Conservation (phyloP, 2,888 invertebrate genomes). For the Thereva unica region DNA sequence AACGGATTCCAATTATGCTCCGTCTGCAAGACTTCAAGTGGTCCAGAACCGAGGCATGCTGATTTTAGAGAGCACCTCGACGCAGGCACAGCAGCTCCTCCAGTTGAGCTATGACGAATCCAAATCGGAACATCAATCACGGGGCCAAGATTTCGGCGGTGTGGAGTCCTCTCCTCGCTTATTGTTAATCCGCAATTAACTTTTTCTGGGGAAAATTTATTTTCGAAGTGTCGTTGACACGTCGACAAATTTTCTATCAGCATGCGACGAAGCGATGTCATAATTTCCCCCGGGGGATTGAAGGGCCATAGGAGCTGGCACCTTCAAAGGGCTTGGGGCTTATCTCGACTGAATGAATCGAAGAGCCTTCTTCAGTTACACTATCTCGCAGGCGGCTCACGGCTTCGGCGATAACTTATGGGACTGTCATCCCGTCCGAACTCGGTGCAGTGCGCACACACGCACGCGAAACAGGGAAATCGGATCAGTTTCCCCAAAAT, state of each 20-base stretch:
- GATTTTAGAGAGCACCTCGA: too few species aligned
- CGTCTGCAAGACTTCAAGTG: background rate
- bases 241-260: slow-evolving; percentile 30
- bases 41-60: too few species aligned
- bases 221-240: slow-evolving; percentile 14
- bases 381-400: background rate
- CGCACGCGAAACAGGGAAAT: background rate
- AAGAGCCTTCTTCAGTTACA: slow-evolving; percentile 16
- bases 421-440: background rate
- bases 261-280: slow-evolving; percentile 19
- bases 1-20: background rate
- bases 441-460: too few species aligned
- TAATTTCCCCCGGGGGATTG: slow-evolving; percentile 19
- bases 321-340: background rate
- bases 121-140: too few species aligned
- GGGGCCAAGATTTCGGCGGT: background rate
- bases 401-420: slow-evolving; percentile 20
- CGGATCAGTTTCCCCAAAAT: slow-evolving; percentile 6
- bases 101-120: too few species aligned
- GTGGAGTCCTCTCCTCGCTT: background rate
- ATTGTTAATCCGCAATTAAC: slow-evolving; percentile 3
- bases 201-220: slow-evolving; percentile 21
- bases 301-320: slow-evolving; percentile 20
- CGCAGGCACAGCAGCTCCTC: too few species aligned
- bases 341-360: background rate